These are phyloP conservation scores for Diaperis boleti DNA, from an alignment of 2,888 invertebrate species.

Conservation along the genomic window DNA sequence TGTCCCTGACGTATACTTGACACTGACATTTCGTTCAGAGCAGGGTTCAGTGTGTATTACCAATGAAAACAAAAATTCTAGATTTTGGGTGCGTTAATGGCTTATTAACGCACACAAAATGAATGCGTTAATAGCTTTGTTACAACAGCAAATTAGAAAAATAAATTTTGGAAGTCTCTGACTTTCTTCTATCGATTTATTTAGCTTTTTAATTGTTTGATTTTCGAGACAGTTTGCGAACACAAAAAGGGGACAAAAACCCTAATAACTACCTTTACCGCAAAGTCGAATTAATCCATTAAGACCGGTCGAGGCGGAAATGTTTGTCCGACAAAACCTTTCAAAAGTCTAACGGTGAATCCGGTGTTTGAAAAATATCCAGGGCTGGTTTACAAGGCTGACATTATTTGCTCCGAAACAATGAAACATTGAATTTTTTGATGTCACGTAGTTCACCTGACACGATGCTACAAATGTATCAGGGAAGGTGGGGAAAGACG, in stretches of 20 bases:
- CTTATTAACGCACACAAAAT: too few species aligned
- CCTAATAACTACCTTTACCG: conserved; percentile 12
- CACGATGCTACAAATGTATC: neutral
- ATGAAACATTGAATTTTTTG: conserved; percentile 18
- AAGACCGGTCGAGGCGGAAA: conserved; percentile 16
- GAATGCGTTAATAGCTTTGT: too few species aligned
- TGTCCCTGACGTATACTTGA: too few species aligned
- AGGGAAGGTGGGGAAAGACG: conserved; percentile 1
- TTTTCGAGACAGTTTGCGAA: conserved; percentile 6
- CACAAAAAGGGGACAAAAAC: conserved; percentile 4
- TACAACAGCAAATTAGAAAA: too few species aligned
- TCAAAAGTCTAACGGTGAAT: conserved; percentile 16
- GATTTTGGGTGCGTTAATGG: too few species aligned
- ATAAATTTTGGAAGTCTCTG: too few species aligned
- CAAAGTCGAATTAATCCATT: conserved; percentile 13
- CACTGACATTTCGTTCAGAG: too few species aligned
- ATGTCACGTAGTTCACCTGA: conserved; percentile 6
- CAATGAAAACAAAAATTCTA: too few species aligned
- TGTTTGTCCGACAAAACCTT: conserved; percentile 10
- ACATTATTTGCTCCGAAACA: conserved; percentile 12
- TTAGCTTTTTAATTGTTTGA: too few species aligned
- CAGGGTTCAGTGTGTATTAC: too few species aligned
- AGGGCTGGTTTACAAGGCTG: conserved; percentile 5
- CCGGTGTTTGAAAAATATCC: conserved; percentile 5
- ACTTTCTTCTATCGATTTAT: too few species aligned